phyloP scores from a whole-genome alignment of 1,140 invertebrate genomes.

The Platorchestia sp. region DNA sequence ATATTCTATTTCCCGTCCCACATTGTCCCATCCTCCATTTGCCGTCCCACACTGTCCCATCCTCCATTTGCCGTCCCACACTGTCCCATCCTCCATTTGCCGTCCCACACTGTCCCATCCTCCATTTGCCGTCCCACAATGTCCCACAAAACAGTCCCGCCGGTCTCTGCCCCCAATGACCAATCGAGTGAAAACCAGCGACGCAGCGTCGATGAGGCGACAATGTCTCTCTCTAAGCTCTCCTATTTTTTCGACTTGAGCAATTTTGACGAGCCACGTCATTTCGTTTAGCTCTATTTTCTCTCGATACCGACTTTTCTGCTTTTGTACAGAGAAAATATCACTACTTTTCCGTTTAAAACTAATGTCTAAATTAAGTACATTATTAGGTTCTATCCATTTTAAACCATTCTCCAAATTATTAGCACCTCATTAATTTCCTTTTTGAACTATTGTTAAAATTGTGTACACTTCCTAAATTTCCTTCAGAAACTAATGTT shows the following conservation, averaged over 20 bases:
- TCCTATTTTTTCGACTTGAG: not conserved
- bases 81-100: not conserved
- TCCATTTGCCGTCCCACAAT: not conserved
- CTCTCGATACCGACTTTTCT: not conserved
- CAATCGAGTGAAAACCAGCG: not conserved
- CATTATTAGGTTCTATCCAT: too few species aligned
- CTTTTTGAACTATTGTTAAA: too few species aligned
- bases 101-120: not conserved
- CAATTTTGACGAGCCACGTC: not conserved
- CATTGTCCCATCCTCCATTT: not conserved
- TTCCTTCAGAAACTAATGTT: too few species aligned
- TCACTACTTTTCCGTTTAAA: too few species aligned
- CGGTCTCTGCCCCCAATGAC: not conserved
- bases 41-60: not conserved
- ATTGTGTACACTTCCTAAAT: too few species aligned
- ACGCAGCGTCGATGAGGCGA: not conserved
- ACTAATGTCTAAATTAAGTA: too few species aligned
- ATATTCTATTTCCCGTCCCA: not conserved
- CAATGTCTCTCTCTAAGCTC: not conserved
- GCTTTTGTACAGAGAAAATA: too few species aligned
- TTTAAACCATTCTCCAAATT: too few species aligned
- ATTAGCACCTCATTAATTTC: too few species aligned
- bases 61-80: not conserved
- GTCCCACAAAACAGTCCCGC: not conserved
- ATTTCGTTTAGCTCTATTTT: not conserved